Conservation (phyloP, 2,888 invertebrate species). For the Torymus texanus region DNA sequence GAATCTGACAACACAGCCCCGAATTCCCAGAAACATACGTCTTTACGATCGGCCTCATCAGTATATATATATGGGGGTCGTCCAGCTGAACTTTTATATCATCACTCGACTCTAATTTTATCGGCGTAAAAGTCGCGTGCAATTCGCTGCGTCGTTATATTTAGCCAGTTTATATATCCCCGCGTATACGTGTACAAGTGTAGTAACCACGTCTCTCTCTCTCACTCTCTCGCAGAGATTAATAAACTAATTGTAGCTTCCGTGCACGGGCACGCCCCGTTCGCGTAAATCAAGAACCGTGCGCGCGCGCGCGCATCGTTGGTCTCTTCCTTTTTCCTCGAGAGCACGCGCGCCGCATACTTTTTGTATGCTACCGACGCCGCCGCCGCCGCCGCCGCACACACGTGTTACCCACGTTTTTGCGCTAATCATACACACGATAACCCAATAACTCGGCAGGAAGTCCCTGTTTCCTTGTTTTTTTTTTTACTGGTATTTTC, state of each 20-base stretch:
- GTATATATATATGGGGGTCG: no score
- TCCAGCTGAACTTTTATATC: no score
- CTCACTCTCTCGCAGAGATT: constrained; percentile 60
- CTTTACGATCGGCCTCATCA: constrained; percentile 31
- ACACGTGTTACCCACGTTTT: constrained; percentile 54
- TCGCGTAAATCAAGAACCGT: constrained; percentile 72
- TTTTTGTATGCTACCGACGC: constrained; percentile 12
- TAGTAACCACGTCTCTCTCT: neutral
- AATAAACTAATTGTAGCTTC: constrained; percentile 75
- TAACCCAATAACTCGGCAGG: constrained; percentile 49
- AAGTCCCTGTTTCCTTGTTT: constrained; percentile 6
- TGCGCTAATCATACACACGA: constrained; percentile 56
- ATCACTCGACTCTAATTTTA: constrained; percentile 27
- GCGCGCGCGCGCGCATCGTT: constrained; percentile 52
- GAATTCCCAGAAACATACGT: constrained; percentile 29
- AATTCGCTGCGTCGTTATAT: constrained; percentile 32
- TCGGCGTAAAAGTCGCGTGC: constrained; percentile 35
- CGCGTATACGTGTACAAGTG: no score
- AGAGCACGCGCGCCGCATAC: constrained; percentile 13
- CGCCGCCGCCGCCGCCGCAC: constrained; percentile 10
- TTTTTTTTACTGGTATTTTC: constrained; percentile 2
- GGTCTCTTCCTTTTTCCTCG: neutral
- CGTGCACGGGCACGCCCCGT: constrained; percentile 68
- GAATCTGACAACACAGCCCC: neutral
- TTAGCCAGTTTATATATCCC: constrained; percentile 1